These are phyloP conservation scores for Coccyzus lansbergi DNA, from an alignment of 2,797 vertebrate genomes.

Conservation along the genomic window DNA sequence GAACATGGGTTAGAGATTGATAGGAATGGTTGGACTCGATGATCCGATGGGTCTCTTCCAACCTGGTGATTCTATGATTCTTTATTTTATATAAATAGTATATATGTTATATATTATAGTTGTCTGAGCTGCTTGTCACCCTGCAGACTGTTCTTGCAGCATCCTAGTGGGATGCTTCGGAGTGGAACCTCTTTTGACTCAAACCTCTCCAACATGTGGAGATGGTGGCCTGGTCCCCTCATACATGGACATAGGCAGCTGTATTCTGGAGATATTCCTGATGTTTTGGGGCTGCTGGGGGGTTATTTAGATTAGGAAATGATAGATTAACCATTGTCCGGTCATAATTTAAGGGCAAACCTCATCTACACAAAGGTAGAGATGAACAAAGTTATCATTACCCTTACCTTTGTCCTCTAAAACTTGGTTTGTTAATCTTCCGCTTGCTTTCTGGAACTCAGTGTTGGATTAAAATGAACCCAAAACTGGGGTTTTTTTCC, in stretches of 20 bases:
- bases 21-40: too few relatives aligned
- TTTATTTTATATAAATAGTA: too few relatives aligned
- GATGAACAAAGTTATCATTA: background rate
- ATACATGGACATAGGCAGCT: background rate
- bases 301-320: background rate
- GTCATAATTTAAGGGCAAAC: background rate
- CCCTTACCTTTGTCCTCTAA: background rate
- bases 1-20: too few relatives aligned
- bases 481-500: background rate
- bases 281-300: background rate
- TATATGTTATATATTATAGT: too few relatives aligned
- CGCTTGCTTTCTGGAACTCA: background rate
- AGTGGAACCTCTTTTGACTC: background rate
- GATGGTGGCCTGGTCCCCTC: background rate
- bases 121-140: background rate
- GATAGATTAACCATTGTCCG: background rate
- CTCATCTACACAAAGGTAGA: background rate
- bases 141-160: background rate
- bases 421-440: background rate
- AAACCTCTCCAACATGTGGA: background rate
- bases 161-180: rapidly evolving
- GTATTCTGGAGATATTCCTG: background rate
- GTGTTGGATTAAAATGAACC: background rate
- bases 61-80: too few relatives aligned
- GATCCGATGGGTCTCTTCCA: too few relatives aligned